Percentiles rank a stretch among this genome's conserved stretches.
phyloP scores from a whole-genome alignment of 2,113 vertebrate species.

The Cyrtonyx montezumae region DNA sequence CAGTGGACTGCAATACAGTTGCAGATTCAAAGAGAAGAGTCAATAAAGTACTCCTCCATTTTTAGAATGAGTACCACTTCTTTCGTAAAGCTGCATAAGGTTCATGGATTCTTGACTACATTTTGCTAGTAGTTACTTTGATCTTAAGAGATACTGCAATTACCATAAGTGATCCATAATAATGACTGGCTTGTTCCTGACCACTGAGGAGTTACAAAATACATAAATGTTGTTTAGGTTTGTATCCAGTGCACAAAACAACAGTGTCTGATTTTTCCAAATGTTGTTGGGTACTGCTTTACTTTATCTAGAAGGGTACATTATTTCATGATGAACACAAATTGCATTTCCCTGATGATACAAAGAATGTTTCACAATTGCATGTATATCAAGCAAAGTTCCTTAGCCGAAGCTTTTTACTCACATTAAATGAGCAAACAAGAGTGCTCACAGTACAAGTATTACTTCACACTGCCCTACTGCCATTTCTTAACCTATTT shows the following conservation, averaged over 20 bases:
- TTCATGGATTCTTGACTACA: neutral
- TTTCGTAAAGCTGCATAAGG: fast-evolving
- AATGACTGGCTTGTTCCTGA: neutral
- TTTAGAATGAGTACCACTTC: neutral
- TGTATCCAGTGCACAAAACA: neutral
- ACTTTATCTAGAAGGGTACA: neutral
- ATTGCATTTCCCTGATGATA: neutral
- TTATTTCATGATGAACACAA: slow-evolving; percentile 24
- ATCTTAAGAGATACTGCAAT: slow-evolving; percentile 1
- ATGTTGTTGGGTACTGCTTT: neutral
- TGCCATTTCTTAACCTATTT: neutral
- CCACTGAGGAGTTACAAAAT: neutral
- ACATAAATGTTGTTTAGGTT: slow-evolving; percentile 18
- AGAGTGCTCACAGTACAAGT: neutral
- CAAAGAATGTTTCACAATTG: slow-evolving; percentile 3
- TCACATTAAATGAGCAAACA: slow-evolving; percentile 2
- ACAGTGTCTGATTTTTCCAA: neutral
- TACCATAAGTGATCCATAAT: neutral
- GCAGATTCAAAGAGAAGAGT: neutral
- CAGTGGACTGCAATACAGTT: neutral
- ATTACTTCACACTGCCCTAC: neutral
- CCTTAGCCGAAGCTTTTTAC: neutral
- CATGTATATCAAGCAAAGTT: slow-evolving; percentile 4
- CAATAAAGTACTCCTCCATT: neutral
- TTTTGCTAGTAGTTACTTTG: slow-evolving; percentile 20